Evolutionary conservation across 2,797 vertebrate genomes (phyloP).

Genomic region (Eulemur albifrons): DNA sequence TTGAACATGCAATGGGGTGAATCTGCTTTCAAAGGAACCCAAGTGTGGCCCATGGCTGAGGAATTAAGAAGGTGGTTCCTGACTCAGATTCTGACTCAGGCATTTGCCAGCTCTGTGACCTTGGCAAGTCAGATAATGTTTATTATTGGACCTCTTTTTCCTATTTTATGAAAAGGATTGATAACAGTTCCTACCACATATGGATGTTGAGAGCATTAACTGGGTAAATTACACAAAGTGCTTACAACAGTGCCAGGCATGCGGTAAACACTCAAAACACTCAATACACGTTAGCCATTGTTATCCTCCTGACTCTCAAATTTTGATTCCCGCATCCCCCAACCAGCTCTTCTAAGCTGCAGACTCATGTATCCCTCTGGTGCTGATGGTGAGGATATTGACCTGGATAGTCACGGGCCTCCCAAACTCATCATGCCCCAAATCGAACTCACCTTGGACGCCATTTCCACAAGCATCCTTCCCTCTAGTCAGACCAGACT

Average conservation of each 20-base stretch:
- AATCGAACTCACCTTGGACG: not conserved
- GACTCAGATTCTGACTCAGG: not conserved
- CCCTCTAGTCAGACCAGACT: not conserved
- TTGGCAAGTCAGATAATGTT: not conserved
- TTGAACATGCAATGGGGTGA: not conserved
- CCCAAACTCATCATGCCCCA: not conserved
- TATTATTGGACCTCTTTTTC: not conserved
- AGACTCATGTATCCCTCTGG: not conserved
- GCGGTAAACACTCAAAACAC: not conserved
- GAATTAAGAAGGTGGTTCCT: not conserved
- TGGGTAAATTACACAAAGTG: not conserved
- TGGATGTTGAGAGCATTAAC: not conserved
- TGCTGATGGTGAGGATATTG: not conserved
- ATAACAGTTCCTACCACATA: not conserved
- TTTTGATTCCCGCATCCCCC: not conserved
- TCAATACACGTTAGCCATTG: not conserved
- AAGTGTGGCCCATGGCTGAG: not conserved
- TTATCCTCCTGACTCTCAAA: not conserved
- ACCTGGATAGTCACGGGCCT: not conserved
- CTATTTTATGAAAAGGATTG: not conserved
- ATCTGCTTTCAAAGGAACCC: not conserved
- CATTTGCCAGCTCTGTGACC: not conserved
- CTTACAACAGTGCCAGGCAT: not conserved
- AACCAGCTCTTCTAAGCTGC: not conserved
- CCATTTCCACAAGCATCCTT: not conserved